Evolutionary conservation across 2,888 invertebrate genomes (phyloP), one percentile per base, ranked within the genome.

Genomic region (Hirtodrosophila histrioides): DNA sequence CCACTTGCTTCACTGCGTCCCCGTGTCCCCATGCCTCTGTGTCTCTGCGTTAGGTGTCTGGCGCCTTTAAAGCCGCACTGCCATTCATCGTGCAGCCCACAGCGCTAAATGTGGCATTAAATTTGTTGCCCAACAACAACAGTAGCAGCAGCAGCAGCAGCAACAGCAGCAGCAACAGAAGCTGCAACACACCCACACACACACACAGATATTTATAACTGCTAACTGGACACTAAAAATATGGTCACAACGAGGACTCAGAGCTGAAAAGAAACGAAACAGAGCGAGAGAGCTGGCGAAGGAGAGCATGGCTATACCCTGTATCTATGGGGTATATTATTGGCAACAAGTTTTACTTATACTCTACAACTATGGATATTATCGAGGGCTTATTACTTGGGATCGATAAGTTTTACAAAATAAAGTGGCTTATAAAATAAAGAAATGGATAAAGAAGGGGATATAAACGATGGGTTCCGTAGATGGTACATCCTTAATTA

Each of bases 101-200:
- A 70, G 75, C 65, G 81, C 81, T 80, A 84, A 82, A 86, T 82
- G 87, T 72, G 81, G 85, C 81, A 86, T 82, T 82, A 82, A 84
- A 86, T 84, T 86, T 80, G 74, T 77, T 69, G 62, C 31, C 31
- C 55, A 75, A 40, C 75, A 75, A 66, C 70, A 75, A 56, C 69
- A 57, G 4, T 11, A 54, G 35, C 17, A 27, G 31, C 75, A 44
- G 37, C 48, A 50, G 36, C 53, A 48, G 35, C 53, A 63, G 12
- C 36, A 65, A 10, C 35, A 67, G n/a, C n/a, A n/a, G n/a, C n/a
- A 41, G 46, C 45, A 40, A 53, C 10, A 41, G 31, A 48, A 45
- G 46, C 61, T 40, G 35, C 73, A 60, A 54, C 44, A 31, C 45
- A 43, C 46, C 36, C 57, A 51, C 60, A 57, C 57, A 41, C 53